Evolutionary conservation across 2,113 vertebrate genomes (phyloP).

Genomic region (Tachuris rubrigastra): DNA sequence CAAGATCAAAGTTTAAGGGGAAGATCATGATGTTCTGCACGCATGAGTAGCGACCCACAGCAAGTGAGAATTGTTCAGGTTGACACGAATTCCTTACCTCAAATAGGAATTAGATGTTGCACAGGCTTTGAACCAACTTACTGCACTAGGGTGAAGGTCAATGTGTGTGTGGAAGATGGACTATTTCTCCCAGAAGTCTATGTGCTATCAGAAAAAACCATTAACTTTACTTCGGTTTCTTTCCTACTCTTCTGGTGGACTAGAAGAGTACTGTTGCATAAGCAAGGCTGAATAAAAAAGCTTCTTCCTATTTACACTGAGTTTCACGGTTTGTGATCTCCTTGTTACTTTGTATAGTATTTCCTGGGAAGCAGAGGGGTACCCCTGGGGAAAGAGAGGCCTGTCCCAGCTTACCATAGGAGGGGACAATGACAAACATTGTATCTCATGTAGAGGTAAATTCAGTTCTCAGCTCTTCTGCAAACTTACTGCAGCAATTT

Average conservation of each 20-base stretch:
- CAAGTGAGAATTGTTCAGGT: not conserved
- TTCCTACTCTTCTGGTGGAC: not conserved
- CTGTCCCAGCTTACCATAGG: not conserved
- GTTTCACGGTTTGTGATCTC: not conserved
- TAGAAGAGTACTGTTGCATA: not conserved
- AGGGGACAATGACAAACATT: not conserved
- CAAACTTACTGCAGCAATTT: not conserved
- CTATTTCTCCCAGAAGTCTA: not conserved
- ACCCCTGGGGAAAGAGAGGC: not conserved
- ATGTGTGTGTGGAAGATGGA: not conserved
- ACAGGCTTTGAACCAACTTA: not conserved
- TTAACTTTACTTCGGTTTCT: not conserved
- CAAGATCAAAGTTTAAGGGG: not conserved
- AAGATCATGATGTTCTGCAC: not conserved
- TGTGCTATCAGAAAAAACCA: constrained; percentile 4
- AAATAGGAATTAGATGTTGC: not conserved
- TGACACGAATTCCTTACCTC: not conserved
- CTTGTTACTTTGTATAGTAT: not conserved
- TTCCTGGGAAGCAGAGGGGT: not conserved
- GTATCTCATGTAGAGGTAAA: not conserved
- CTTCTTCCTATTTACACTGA: not conserved
- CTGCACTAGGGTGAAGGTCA: not conserved
- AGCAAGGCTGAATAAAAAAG: not conserved
- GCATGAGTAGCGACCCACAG: accelerated
- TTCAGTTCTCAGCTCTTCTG: not conserved